phyloP scores from a whole-genome alignment of 2,888 invertebrate species.

The Apodemia duryi region DNA sequence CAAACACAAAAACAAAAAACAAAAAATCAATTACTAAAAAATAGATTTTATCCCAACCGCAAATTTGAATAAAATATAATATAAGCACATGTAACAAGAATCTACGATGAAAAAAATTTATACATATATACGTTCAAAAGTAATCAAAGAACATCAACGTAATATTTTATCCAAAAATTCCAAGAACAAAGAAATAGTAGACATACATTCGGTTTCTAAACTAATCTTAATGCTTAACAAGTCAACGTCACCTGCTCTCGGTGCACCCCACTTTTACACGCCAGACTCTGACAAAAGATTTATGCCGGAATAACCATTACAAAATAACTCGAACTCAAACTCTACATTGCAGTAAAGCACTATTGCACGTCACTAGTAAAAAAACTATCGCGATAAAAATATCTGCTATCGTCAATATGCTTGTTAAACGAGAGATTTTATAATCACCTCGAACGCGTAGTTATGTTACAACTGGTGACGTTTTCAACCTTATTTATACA shows the following conservation, averaged over 20 bases:
- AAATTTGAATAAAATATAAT: no score
- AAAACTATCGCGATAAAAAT: conserved; percentile 7
- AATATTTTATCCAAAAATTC: not conserved
- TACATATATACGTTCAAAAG: no score
- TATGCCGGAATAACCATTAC: conserved; percentile 13
- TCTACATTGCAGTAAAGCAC: conserved; percentile 9
- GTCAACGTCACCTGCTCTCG: not conserved
- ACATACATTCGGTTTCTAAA: conserved; percentile 1
- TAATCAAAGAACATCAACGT: not conserved
- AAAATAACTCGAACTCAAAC: conserved; percentile 9
- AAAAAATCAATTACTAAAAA: no score
- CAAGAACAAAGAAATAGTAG: not conserved
- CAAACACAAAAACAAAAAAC: no score
- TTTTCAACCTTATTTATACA: no score
- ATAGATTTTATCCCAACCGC: no score
- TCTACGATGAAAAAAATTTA: no score
- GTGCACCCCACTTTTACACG: conserved; percentile 7
- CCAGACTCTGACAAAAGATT: conserved; percentile 13
- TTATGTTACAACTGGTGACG: not conserved
- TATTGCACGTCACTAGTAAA: conserved; percentile 2
- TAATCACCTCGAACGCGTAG: not conserved
- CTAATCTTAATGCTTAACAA: conserved; percentile 2
- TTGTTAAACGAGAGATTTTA: conserved; percentile 6
- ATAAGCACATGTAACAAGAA: no score
- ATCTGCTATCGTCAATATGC: conserved; percentile 6